Evolutionary conservation across 2,888 invertebrate species (phyloP).

Genomic region (Pheosia tremula): DNA sequence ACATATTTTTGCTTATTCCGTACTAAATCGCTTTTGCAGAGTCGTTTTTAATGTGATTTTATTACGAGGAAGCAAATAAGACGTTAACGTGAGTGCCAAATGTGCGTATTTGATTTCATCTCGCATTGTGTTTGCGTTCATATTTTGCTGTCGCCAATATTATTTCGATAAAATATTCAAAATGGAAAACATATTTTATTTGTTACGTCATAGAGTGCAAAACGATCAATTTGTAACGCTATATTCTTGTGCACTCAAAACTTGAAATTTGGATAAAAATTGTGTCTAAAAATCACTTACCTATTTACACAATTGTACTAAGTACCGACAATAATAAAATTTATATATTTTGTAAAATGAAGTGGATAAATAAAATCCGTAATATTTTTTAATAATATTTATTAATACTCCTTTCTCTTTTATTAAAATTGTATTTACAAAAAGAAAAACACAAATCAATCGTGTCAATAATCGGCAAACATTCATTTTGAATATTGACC

Average conservation of each 20-base stretch:
- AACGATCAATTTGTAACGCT: not conserved
- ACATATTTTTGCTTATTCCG: conserved; percentile 42
- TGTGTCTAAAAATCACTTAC: no score
- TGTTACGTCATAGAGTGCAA: not conserved
- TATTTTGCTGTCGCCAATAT: conserved; percentile 20
- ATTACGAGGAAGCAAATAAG: conserved; percentile 44
- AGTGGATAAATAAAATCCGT: conserved; percentile 26
- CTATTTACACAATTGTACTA: no score
- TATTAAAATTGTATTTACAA: conserved; percentile 77
- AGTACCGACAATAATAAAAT: no score
- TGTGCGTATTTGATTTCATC: conserved; percentile 39
- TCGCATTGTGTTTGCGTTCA: conserved; percentile 16
- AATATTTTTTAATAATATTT: conserved; percentile 67
- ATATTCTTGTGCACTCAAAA: no score
- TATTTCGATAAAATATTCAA: conserved; percentile 10
- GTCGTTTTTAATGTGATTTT: conserved; percentile 50
- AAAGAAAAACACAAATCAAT: conserved; percentile 43
- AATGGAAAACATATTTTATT: conserved; percentile 8
- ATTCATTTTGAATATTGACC: conserved; percentile 19
- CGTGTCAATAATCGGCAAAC: conserved; percentile 31
- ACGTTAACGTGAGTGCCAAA: conserved; percentile 34
- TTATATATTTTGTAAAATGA: not conserved
- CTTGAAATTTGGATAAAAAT: no score
- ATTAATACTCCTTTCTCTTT: conserved; percentile 73
- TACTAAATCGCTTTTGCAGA: conserved; percentile 43